These are phyloP conservation scores for Labeo catla DNA, from an alignment of 2,113 vertebrate species.

Conservation along the genomic window DNA sequence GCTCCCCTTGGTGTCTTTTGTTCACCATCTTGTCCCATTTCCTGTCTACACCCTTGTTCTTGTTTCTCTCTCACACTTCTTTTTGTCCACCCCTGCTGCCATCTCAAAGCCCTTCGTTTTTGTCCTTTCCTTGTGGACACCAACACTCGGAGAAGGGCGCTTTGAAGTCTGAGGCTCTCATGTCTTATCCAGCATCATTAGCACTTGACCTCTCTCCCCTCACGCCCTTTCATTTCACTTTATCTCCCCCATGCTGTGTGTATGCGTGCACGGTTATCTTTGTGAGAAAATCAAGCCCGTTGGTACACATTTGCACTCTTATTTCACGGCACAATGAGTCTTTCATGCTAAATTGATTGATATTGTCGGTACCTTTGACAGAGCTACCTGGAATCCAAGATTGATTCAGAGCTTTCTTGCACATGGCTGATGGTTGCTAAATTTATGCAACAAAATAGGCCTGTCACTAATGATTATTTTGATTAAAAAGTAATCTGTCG, in stretches of 20 bases:
- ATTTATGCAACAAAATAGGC: background rate
- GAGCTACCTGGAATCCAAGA: background rate
- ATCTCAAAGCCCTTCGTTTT: conserved; percentile 50
- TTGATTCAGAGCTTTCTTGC: background rate
- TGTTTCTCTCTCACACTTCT: conserved; percentile 46
- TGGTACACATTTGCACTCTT: conserved; percentile 40
- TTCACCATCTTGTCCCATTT: conserved; percentile 68
- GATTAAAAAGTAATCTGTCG: too few relatives aligned
- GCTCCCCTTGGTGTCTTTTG: conserved; percentile 63
- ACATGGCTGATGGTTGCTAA: background rate
- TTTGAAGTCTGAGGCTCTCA: conserved; percentile 56
- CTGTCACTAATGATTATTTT: too few relatives aligned
- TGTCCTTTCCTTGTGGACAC: conserved; percentile 65
- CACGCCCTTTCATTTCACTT: conserved; percentile 66
- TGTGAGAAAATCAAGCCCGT: conserved; percentile 43
- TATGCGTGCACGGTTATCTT: conserved; percentile 51
- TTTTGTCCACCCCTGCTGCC: conserved; percentile 52
- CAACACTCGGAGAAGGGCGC: conserved; percentile 10
- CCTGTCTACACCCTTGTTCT: conserved; percentile 60
- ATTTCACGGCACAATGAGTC: conserved; percentile 19
- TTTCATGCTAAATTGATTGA: conserved; percentile 7
- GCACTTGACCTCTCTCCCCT: conserved; percentile 55
- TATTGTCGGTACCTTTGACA: background rate
- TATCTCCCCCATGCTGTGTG: conserved; percentile 64
- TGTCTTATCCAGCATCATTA: conserved; percentile 55